Base-by-base conservation (phyloP, 2,113 vertebrate genomes). In the Gasterosteus nipponicus region DNA sequence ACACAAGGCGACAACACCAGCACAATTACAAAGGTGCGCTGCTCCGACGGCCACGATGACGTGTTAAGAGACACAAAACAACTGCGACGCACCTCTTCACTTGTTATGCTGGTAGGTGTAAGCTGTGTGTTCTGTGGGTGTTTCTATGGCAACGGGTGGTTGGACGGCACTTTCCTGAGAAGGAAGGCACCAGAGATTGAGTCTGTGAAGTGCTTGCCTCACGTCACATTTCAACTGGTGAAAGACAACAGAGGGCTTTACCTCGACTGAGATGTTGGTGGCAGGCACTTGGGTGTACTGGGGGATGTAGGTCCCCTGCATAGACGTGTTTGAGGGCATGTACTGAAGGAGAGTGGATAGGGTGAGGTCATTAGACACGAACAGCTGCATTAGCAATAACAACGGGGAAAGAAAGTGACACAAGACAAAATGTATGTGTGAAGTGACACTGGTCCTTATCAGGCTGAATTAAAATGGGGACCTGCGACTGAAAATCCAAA, bases 31-130 rank as follows among this genome's bases (percentile, higher is more conserved):
- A 64, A 81, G 46, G 49, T 57, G 29, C 47, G 10, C 22, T 14
- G 2, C 44, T 41, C 44, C 59, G 19, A 47, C 49, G 6, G 22
- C 22, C 22, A 26, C 22, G 22, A 26, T 26, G 22, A 1, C 22
- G 22, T 26, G 22, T 26, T 26, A 31, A 76, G 29, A 53, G 1
- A 42, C 16, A 60, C 46, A 5, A 49, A 22, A 58, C 73, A 75
- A 82, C 77, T 60, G 88, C 82, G 64, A 74, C 73, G 81, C 78
- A 83, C 77, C 78, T 87, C 81, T 87, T 95, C 94, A 97, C 90
- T 97, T 97, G 94, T 90, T 94, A 93, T 96, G 97, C 91, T 96
- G 96, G 94, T 97, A 97, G 65, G 96, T 92, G 91, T 95, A 98
- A 89, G 94, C 88, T 73, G 95, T 93, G 57, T 95, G 96, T 87